A percentile compares a stretch with the other conserved stretches of the same genome.
Evolutionary conservation across 2,797 vertebrate species (phyloP).

Genomic region (Cetoscarus ocellatus): DNA sequence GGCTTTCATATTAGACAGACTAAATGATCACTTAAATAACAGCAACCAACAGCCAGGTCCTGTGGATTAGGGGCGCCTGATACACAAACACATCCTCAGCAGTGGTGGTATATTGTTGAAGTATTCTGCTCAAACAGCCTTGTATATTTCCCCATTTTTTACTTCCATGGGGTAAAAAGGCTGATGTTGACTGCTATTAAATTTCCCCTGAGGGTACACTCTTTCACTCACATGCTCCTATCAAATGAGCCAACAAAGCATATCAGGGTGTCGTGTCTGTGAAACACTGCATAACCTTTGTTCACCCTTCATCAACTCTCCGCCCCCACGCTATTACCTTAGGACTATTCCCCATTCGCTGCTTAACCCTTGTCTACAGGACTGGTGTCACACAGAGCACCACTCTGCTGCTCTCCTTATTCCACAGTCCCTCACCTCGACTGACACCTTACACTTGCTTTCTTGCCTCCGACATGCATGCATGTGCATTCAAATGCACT

Average conservation of each 20-base stretch:
- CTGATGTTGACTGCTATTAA: slow-evolving; percentile 85
- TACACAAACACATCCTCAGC: slow-evolving; percentile 41
- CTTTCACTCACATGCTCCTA: slow-evolving; percentile 79
- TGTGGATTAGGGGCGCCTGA: slow-evolving; percentile 43
- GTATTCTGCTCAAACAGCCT: slow-evolving; percentile 63
- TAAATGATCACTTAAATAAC: slow-evolving; percentile 52
- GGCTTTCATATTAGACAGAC: slow-evolving; percentile 54
- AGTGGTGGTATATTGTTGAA: slow-evolving; percentile 42
- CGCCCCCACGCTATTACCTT: slow-evolving; percentile 80
- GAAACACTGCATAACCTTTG: slow-evolving; percentile 85
- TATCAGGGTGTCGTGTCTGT: slow-evolving; percentile 80
- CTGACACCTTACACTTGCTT: slow-evolving; percentile 75
- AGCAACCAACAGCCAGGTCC: slow-evolving; percentile 27
- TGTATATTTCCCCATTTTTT: slow-evolving; percentile 80
- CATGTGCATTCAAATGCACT: slow-evolving; percentile 62
- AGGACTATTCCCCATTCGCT: slow-evolving; percentile 81
- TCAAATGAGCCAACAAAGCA: slow-evolving; percentile 85
- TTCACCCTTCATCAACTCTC: slow-evolving; percentile 84
- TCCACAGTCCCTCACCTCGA: slow-evolving; percentile 75
- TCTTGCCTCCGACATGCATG: slow-evolving; percentile 68
- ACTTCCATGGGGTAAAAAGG: slow-evolving; percentile 72
- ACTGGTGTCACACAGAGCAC: slow-evolving; percentile 73
- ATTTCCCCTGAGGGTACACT: slow-evolving; percentile 80
- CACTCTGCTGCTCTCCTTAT: slow-evolving; percentile 76
- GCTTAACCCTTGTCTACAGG: slow-evolving; percentile 83